Evolutionary conservation across 2,113 vertebrate species (phyloP).

Genomic region (Plestiodon gilberti): DNA sequence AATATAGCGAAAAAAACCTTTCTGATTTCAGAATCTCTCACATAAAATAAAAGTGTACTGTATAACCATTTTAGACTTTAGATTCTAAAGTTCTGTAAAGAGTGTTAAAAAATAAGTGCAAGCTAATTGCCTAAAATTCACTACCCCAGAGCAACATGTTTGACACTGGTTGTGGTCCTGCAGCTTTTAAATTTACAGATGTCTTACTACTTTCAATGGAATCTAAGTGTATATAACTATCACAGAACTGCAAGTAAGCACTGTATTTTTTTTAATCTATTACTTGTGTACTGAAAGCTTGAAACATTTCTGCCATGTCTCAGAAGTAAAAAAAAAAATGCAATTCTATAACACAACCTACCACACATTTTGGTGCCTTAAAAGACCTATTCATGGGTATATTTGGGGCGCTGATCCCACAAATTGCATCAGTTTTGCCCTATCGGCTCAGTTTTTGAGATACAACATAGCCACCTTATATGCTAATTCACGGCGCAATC

Average conservation of each 20-base stretch:
- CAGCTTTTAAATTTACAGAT: not conserved
- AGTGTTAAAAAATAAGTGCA: not conserved
- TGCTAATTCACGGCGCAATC: too few relatives aligned
- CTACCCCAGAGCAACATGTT: not conserved
- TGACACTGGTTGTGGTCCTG: not conserved
- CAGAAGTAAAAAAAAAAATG: not conserved
- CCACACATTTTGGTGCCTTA: too few relatives aligned
- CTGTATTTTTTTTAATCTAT: not conserved
- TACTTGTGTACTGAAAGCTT: not conserved
- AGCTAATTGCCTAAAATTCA: not conserved
- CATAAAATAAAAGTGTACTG: not conserved
- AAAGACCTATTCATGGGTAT: too few relatives aligned
- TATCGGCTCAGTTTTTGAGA: too few relatives aligned
- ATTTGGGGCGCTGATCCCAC: too few relatives aligned
- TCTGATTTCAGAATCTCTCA: not conserved
- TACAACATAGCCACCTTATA: too few relatives aligned
- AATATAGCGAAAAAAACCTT: not conserved
- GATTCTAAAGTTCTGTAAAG: not conserved
- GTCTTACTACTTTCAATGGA: not conserved
- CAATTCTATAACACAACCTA: too few relatives aligned
- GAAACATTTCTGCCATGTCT: not conserved
- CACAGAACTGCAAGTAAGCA: not conserved
- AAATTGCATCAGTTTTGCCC: too few relatives aligned
- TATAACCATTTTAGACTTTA: not conserved
- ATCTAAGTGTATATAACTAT: not conserved